These are phyloP conservation scores for Anguilla anguilla DNA, from an alignment of 2,797 vertebrate genomes.

Conservation along the genomic window DNA sequence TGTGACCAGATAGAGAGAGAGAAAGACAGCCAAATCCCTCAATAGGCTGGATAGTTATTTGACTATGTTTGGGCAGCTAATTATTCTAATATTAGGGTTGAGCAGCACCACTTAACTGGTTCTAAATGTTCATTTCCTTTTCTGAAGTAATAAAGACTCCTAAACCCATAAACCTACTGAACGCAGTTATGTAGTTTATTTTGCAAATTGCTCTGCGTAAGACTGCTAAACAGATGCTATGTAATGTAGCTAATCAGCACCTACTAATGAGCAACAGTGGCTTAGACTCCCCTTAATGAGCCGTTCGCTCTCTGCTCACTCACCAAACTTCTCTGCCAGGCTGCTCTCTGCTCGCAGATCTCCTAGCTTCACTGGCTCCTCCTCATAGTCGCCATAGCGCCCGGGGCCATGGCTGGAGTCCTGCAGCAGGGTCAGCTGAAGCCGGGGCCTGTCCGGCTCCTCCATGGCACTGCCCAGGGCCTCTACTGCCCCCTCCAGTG, in stretches of 20 bases:
- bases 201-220: background rate
- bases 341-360: conserved; percentile 83
- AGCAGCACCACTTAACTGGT: background rate
- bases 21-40: background rate
- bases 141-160: background rate
- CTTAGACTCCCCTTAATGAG: background rate
- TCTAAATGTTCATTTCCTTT: background rate
- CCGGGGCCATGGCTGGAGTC: conserved; percentile 76
- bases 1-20: conserved; percentile 46
- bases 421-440: conserved; percentile 79
- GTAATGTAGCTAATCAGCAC: background rate
- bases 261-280: background rate
- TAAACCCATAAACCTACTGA: background rate
- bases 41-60: background rate
- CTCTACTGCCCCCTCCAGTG: conserved; percentile 64
- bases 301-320: conserved; percentile 33
- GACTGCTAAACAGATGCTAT: background rate
- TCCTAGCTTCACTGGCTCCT: conserved; percentile 71
- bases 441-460: conserved; percentile 62
- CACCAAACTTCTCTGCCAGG: conserved; percentile 86
- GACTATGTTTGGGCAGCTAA: background rate
- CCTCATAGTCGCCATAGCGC: conserved; percentile 78
- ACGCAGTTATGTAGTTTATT: background rate
- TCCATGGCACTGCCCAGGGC: conserved; percentile 65
- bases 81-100: background rate